These are phyloP conservation scores for Fukomys damarensis DNA, from an alignment of 2,113 vertebrate species.

Conservation along the genomic window DNA sequence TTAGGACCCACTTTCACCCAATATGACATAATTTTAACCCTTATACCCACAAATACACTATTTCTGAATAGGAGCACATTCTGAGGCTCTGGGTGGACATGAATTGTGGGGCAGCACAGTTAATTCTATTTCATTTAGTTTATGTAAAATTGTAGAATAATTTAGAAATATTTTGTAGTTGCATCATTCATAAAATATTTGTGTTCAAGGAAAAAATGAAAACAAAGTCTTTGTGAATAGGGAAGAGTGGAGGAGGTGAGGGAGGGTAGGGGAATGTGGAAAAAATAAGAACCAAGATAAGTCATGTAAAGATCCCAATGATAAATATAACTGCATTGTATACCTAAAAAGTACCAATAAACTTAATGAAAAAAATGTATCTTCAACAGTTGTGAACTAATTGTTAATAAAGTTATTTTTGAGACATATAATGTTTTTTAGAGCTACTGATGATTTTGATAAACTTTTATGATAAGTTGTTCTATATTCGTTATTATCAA, in stretches of 20 bases:
- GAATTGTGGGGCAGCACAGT: background rate
- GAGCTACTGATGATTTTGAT: background rate
- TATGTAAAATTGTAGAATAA: background rate
- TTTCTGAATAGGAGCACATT: background rate
- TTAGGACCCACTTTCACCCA: too few species aligned
- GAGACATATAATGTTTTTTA: background rate
- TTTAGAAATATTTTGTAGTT: background rate
- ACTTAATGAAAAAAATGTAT: too few species aligned
- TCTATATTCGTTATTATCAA: background rate
- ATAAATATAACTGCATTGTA: too few species aligned
- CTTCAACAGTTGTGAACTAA: background rate
- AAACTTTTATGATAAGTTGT: background rate
- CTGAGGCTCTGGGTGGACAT: background rate
- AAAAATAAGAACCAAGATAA: too few species aligned
- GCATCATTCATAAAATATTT: background rate
- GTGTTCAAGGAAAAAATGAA: too few species aligned
- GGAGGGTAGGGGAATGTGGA: too few species aligned
- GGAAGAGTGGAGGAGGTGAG: too few species aligned
- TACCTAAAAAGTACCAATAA: too few species aligned
- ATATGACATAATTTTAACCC: background rate
- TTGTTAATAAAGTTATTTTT: background rate
- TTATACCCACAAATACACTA: background rate
- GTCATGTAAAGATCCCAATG: too few species aligned
- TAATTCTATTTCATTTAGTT: background rate
- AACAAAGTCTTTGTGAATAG: too few species aligned